These are phyloP conservation scores for Pangasius djambal DNA, from an alignment of 2,797 vertebrate species.

Conservation along the genomic window DNA sequence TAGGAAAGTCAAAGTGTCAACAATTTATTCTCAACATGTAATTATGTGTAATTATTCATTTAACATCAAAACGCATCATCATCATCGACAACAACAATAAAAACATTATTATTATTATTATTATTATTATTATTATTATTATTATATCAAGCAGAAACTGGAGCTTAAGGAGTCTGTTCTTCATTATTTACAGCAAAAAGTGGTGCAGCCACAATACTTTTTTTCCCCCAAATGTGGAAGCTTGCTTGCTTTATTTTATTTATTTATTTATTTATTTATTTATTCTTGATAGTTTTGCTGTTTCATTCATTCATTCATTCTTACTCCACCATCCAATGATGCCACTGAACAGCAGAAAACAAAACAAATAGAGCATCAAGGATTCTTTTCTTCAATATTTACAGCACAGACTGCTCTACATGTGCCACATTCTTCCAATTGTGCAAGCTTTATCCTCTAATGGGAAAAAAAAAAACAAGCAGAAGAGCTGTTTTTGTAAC, in stretches of 20 bases:
- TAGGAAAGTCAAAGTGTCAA: slow-evolving; percentile 36
- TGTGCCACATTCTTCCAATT: slow-evolving; percentile 63
- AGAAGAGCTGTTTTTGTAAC: slow-evolving; percentile 59
- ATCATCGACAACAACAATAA: no score
- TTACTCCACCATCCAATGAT: not conserved
- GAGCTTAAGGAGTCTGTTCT: not conserved
- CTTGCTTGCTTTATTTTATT: not conserved
- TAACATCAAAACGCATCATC: not conserved
- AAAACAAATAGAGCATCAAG: slow-evolving; percentile 19
- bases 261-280: not conserved
- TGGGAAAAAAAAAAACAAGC: slow-evolving; percentile 23
- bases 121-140: not conserved
- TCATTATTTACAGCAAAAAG: not conserved
- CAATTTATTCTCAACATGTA: not conserved
- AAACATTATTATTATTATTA: not conserved
- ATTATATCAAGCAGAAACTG: not conserved
- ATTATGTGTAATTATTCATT: not conserved
- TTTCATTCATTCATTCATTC: not conserved
- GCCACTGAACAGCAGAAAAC: not conserved
- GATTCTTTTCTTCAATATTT: slow-evolving; percentile 18
- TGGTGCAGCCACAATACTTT: not conserved
- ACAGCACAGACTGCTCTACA: slow-evolving; percentile 61
- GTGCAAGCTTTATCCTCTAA: slow-evolving; percentile 45
- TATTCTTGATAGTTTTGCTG: not conserved
- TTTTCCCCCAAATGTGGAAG: not conserved